Conservation (phyloP, 1,140 invertebrate genomes). For the Ectropis grisescens region DNA sequence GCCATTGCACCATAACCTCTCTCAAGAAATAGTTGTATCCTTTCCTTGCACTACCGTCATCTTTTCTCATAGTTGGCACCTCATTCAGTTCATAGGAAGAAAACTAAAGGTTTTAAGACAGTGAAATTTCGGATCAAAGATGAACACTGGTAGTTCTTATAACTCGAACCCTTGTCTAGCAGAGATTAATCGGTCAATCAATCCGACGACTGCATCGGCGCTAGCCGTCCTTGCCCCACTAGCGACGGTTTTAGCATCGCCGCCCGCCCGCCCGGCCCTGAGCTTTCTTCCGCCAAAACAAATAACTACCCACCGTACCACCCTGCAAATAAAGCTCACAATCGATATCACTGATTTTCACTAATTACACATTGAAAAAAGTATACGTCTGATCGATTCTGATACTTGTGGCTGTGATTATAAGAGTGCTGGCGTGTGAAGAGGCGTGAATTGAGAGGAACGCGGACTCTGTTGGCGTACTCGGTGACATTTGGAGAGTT, state of each 20-base stretch:
- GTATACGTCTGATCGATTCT: conserved; percentile 12
- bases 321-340: background rate
- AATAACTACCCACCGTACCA: conserved; percentile 34
- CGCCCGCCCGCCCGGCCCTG: conserved; percentile 35
- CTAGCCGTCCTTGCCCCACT: conserved; percentile 61
- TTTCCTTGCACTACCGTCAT: no score
- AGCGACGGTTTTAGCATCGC: conserved; percentile 55
- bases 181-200: conserved; percentile 64
- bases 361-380: no score
- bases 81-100: no score
- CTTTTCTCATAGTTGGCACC: no score
- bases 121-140: no score
- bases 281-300: conserved; percentile 39
- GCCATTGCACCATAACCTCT: no score
- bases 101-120: no score
- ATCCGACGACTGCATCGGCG: conserved; percentile 51
- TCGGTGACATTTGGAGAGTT: conserved; percentile 50
- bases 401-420: conserved; percentile 14
- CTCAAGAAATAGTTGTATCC: no score
- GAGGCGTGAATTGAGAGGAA: conserved; percentile 24
- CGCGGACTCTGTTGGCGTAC: conserved; percentile 29
- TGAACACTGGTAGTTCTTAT: no score
- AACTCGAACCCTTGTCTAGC: conserved; percentile 7
- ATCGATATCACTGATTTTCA: no score
- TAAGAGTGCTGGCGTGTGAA: conserved; percentile 11